Percentiles rank a stretch among this genome's conserved stretches.
Evolutionary conservation across 2,797 vertebrate genomes (phyloP).

Genomic region (Siniperca undulata): DNA sequence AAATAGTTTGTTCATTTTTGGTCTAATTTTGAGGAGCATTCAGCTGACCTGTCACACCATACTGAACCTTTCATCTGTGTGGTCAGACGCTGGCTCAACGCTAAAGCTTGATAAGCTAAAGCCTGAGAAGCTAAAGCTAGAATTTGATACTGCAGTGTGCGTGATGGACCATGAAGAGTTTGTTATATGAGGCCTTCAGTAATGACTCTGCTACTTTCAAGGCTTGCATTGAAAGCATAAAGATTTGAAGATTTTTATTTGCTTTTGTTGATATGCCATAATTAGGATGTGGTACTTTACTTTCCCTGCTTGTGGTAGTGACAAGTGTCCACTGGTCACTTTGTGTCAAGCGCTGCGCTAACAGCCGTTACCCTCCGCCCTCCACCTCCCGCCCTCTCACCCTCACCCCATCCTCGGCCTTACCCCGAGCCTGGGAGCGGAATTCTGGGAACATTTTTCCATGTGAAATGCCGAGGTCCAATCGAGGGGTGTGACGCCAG

Average conservation of each 20-base stretch:
- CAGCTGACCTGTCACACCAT: conserved; percentile 54
- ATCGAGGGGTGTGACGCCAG: conserved; percentile 89
- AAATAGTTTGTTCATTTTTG: not conserved
- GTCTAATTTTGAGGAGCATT: not conserved
- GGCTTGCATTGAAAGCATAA: not conserved
- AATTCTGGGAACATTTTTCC: conserved; percentile 90
- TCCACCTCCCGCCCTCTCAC: conserved; percentile 78
- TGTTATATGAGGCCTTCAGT: not conserved
- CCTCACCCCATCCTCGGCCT: conserved; percentile 82
- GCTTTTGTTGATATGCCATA: not conserved
- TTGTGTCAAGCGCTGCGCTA: conserved; percentile 60
- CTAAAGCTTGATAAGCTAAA: too few species aligned
- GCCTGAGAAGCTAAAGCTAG: not conserved
- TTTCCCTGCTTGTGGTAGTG: conserved; percentile 42
- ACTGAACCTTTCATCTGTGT: conserved; percentile 31
- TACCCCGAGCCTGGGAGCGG: conserved; percentile 88
- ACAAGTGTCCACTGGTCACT: conserved; percentile 74
- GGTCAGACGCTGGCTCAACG: conserved; percentile 8
- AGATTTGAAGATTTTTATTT: not conserved
- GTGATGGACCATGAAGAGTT: not conserved
- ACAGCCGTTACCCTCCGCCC: conserved; percentile 67
- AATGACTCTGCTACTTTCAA: not conserved
- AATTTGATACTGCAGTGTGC: not conserved
- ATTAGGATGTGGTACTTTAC: conserved; percentile 11
- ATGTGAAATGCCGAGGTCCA: conserved; percentile 89